Conservation (phyloP, 53 echinoderm and acorn worm species). For the Echinarachnius parma region DNA sequence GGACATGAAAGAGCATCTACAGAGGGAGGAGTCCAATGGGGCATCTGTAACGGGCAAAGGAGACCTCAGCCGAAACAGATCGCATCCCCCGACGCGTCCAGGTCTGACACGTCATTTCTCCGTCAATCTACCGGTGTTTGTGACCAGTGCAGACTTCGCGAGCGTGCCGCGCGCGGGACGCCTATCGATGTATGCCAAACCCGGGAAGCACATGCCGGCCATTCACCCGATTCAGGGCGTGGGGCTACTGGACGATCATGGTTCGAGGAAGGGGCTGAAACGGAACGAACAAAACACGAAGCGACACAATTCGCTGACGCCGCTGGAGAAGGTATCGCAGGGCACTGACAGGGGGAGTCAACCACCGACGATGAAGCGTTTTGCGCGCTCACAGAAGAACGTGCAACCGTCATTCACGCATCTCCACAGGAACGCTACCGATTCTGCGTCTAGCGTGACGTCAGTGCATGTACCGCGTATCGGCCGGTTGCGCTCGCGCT, state of each 20-base stretch:
- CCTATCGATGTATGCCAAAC: conserved; percentile 25
- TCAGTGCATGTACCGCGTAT: conserved; percentile 1
- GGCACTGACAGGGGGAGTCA: conserved; percentile 10
- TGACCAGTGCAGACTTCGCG: conserved; percentile 19
- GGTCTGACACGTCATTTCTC: conserved; percentile 31
- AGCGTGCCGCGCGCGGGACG: conserved; percentile 29
- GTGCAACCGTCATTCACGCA: background rate
- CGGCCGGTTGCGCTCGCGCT: conserved; percentile 26
- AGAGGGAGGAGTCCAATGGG: conserved; percentile 9
- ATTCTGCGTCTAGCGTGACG: conserved; percentile 9
- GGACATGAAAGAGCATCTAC: conserved; percentile 35
- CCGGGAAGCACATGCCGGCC: conserved; percentile 19
- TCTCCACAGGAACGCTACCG: background rate
- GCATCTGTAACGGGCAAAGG: background rate
- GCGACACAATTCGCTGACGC: conserved; percentile 26
- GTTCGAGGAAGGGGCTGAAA: conserved; percentile 6
- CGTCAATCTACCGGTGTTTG: conserved; percentile 29
- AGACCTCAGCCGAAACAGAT: conserved; percentile 6
- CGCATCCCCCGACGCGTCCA: conserved; percentile 6
- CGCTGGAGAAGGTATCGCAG: conserved; percentile 7
- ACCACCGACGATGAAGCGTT: conserved; percentile 29
- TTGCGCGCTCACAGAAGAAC: conserved; percentile 30
- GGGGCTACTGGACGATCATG: conserved; percentile 1
- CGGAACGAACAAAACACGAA: conserved; percentile 9
- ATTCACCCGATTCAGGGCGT: conserved; percentile 32